Percentiles rank a stretch among this genome's conserved stretches.
These are phyloP conservation scores for Pseudanteris insignis DNA, from an alignment of 2,888 invertebrate genomes.

Conservation along the genomic window DNA sequence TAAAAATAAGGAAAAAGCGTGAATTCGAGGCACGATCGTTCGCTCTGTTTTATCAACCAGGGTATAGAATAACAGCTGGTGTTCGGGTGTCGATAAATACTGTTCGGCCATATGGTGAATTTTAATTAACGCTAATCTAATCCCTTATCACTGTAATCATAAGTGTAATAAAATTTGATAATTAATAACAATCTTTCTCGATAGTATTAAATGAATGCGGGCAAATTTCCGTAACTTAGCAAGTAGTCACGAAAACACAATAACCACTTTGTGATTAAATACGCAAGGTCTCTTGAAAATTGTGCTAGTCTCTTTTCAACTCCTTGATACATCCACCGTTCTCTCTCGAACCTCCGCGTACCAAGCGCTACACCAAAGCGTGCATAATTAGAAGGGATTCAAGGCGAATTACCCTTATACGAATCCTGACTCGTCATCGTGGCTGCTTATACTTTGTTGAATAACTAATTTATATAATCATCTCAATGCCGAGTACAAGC, in stretches of 20 bases:
- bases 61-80: too few relatives aligned
- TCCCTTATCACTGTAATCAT: too few relatives aligned
- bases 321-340: slow-evolving; percentile 25
- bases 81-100: too few relatives aligned
- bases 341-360: slow-evolving; percentile 39
- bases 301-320: slow-evolving; percentile 11
- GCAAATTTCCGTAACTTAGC: slow-evolving; percentile 7
- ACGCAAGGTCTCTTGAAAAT: slow-evolving; percentile 52
- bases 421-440: slow-evolving; percentile 63
- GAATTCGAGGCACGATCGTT: too few relatives aligned
- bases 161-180: too few relatives aligned
- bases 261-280: slow-evolving; percentile 63
- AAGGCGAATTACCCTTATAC: slow-evolving; percentile 63
- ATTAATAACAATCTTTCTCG: too few relatives aligned
- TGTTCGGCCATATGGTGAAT: too few relatives aligned
- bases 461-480: slow-evolving; percentile 65
- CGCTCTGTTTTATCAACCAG: too few relatives aligned
- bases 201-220: too few relatives aligned
- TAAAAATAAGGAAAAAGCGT: too few relatives aligned
- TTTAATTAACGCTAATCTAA: too few relatives aligned
- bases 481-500: slow-evolving; percentile 55
- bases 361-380: slow-evolving; percentile 62
- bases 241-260: slow-evolving; percentile 5
- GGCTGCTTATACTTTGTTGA: slow-evolving; percentile 60
- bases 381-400: slow-evolving; percentile 66